Base-by-base conservation (phyloP, 2,113 vertebrate genomes). In the Scalopus aquaticus region DNA sequence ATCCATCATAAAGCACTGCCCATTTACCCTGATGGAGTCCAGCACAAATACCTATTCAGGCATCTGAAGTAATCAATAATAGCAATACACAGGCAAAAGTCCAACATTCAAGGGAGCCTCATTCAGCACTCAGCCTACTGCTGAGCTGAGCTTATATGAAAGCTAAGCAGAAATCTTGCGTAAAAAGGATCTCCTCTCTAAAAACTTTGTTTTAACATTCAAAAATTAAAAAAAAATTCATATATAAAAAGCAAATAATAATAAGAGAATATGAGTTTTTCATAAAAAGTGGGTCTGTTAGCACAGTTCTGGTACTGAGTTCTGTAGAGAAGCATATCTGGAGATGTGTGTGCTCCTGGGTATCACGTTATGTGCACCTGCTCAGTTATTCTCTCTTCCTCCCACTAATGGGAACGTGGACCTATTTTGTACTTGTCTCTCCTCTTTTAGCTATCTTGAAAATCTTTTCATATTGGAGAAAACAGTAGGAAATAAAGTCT, bases 391-490 rank as follows among this genome's bases (percentile, higher is more conserved):
- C n/a, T 73, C 35, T 39, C 20, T 54, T 72, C 35, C 39, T 91
- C 22, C 80, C 44, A 46, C 17, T 30, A 76, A 87, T 9, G 56
- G 12, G n/a, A 70, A 80, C 26, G 32, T 6, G 74, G 56, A 56
- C 30, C 39, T 78, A 72, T 70, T 78, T 39, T 76, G 26, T 35
- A 90, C 80, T 74, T 78, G 69, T 5, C 44, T 76, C 83, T 88
- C 94, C 95, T 73, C 54, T 82, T 87, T 92, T 39, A 72, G 42
- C 26, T 91, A 91, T 87, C 95, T 94, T 94, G 24, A 77, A 91
- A 76, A 77, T 86, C 86, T 96, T 95, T 88, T 80, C 39, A 77
- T 91, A 89, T 17, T 95, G 79, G 35, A 96, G 79, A 77, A 91
- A 89, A 83, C 88, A 84, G 88, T 92, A 73, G 93, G 89, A 49